These are phyloP conservation scores for Cyanoramphus novaezelandiae DNA, from an alignment of 2,113 vertebrate genomes.

Conservation along the genomic window DNA sequence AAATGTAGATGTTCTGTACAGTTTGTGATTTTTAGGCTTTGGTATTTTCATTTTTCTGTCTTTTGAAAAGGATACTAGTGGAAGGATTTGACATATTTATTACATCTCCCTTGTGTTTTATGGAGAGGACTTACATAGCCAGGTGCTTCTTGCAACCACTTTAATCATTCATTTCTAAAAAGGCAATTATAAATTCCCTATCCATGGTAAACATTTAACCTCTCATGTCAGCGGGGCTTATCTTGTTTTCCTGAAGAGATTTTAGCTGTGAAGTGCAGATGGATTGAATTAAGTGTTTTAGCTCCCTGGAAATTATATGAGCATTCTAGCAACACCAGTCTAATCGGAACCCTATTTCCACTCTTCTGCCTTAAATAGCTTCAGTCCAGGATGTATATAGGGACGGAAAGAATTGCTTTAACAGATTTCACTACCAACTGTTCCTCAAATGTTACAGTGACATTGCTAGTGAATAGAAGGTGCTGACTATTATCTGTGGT, in stretches of 20 bases:
- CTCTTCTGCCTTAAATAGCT: constrained; percentile 64
- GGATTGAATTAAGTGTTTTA: constrained; percentile 46
- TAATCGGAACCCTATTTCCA: constrained; percentile 38
- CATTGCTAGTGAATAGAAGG: constrained; percentile 75
- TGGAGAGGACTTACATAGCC: background rate
- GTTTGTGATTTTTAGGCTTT: background rate
- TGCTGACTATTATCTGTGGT: constrained; percentile 76
- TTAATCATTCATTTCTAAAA: constrained; percentile 48
- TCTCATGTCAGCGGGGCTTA: background rate
- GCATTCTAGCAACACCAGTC: constrained; percentile 1
- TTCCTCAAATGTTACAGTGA: constrained; percentile 72
- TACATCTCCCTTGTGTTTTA: constrained; percentile 7
- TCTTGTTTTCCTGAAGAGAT: constrained; percentile 47
- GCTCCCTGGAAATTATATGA: constrained; percentile 41
- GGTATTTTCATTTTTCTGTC: background rate
- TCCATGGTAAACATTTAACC: constrained; percentile 54
- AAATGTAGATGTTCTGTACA: background rate
- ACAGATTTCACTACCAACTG: constrained; percentile 42
- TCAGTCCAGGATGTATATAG: background rate
- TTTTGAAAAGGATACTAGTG: background rate
- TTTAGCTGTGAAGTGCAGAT: constrained; percentile 10
- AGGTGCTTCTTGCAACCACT: constrained; percentile 33
- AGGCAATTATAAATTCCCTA: constrained; percentile 48
- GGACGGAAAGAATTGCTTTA: constrained; percentile 51
- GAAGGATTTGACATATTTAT: constrained; percentile 24